Percentiles rank a stretch among this genome's conserved stretches.
Evolutionary conservation across 92 coral and sea anemone species (phyloP).

Genomic region (Actinostola sp.): DNA sequence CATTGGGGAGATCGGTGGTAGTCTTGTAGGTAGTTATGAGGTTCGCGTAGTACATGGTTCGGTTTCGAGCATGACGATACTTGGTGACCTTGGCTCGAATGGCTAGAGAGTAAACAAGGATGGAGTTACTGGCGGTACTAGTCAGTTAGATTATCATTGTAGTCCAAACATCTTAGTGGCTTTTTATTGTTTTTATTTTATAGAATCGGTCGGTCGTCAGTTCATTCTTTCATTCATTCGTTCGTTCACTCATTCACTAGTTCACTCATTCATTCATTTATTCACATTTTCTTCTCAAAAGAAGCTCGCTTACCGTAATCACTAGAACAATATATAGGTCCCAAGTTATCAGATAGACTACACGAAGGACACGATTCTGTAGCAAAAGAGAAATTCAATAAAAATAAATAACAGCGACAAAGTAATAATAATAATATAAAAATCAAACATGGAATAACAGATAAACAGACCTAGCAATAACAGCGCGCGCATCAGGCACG

Average conservation of each 20-base stretch:
- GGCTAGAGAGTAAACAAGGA: constrained; percentile 16
- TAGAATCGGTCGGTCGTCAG: no score
- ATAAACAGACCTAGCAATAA: not conserved
- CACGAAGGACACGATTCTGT: constrained; percentile 22
- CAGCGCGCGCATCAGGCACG: no score
- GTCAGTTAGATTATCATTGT: no score
- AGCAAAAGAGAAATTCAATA: not conserved
- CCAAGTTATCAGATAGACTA: constrained; percentile 3
- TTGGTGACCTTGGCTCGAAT: constrained; percentile 28
- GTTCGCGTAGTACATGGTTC: constrained; percentile 44
- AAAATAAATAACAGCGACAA: not conserved
- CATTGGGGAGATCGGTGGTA: not conserved
- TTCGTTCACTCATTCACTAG: no score
- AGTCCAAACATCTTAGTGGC: no score
- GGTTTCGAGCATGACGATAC: constrained; percentile 23
- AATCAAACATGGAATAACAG: not conserved
- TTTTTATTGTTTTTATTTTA: no score
- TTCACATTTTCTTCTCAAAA: no score
- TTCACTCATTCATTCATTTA: no score
- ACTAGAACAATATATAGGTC: constrained; percentile 2
- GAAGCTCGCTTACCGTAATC: constrained; percentile 30
- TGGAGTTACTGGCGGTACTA: no score
- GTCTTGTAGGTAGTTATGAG: constrained; percentile 30
- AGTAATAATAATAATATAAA: not conserved
- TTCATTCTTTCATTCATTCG: no score